Evolutionary conservation across 2,797 vertebrate genomes (phyloP).

Genomic region (Botia almorhae): DNA sequence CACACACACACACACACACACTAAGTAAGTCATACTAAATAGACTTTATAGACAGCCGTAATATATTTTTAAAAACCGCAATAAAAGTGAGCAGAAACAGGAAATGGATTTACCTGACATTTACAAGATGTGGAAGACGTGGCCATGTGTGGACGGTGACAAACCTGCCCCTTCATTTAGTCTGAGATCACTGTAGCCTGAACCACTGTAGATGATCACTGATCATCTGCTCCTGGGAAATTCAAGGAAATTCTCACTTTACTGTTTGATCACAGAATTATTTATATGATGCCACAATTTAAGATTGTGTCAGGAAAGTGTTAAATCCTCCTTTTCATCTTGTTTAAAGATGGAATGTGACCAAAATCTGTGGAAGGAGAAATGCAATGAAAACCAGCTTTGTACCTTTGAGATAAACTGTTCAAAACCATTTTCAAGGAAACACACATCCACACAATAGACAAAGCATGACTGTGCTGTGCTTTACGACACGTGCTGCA

Average conservation of each 20-base stretch:
- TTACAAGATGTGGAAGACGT: constrained; percentile 55
- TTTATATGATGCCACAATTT: constrained; percentile 16
- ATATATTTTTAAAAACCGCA: constrained; percentile 60
- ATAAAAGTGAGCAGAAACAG: constrained; percentile 58
- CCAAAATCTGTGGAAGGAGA: constrained; percentile 33
- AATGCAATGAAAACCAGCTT: constrained; percentile 43
- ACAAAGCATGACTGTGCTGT: constrained; percentile 46
- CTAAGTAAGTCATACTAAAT: too few species aligned
- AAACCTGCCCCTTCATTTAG: constrained; percentile 42
- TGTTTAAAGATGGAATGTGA: constrained; percentile 46
- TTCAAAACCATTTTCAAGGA: constrained; percentile 34
- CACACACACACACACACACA: background rate
- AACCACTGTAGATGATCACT: constrained; percentile 1
- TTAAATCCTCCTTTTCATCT: background rate
- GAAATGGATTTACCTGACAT: constrained; percentile 61
- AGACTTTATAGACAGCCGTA: constrained; percentile 52
- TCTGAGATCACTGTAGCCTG: background rate
- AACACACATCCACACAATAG: background rate
- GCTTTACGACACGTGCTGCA: constrained; percentile 52
- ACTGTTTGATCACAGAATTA: constrained; percentile 38
- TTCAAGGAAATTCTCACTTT: constrained; percentile 7
- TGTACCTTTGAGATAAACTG: constrained; percentile 35
- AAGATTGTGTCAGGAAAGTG: background rate
- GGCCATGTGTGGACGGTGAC: background rate
- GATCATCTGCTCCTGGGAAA: constrained; percentile 37